Percentiles rank a stretch among this genome's conserved stretches.
Evolutionary conservation across 2,888 invertebrate species (phyloP).

Genomic region (Gryllus longicercus): DNA sequence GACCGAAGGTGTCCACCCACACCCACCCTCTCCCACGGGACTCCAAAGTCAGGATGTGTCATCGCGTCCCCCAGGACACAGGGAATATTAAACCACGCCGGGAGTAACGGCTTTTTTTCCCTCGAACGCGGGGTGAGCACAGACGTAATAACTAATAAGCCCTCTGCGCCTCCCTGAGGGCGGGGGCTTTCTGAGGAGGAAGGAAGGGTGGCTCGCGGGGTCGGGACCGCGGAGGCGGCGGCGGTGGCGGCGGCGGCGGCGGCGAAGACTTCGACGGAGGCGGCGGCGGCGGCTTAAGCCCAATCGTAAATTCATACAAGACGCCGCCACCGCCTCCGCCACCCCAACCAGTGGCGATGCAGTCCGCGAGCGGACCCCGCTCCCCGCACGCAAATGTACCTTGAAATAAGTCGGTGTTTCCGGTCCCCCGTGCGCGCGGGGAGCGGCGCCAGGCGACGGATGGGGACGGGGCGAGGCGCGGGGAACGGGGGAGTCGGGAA

Average conservation of each 20-base stretch:
- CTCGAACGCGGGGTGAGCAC: neutral
- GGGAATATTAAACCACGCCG: constrained; percentile 7
- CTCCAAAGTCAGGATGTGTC: constrained; percentile 17
- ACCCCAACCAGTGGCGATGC: neutral
- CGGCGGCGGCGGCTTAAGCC: neutral
- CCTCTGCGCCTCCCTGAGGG: neutral
- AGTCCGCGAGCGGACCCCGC: neutral
- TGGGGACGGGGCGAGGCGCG: neutral
- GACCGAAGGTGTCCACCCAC: neutral
- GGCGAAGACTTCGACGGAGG: neutral
- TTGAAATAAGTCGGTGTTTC: neutral
- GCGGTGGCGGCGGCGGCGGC: neutral
- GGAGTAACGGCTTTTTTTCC: constrained; percentile 6
- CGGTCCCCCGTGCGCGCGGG: neutral
- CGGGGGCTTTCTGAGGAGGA: neutral
- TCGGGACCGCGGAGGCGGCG: neutral
- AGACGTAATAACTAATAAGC: constrained; percentile 17
- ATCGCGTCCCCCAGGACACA: constrained; percentile 6
- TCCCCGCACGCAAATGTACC: constrained; percentile 17
- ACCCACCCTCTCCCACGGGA: neutral
- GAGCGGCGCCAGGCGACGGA: neutral
- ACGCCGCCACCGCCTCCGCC: neutral
- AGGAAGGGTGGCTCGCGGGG: neutral
- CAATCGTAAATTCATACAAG: constrained; percentile 2
- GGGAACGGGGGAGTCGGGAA: neutral